Evolutionary conservation across 2,888 invertebrate genomes (phyloP), one percentile per base, ranked within the genome.

Genomic region (Amphipoea lucens): DNA sequence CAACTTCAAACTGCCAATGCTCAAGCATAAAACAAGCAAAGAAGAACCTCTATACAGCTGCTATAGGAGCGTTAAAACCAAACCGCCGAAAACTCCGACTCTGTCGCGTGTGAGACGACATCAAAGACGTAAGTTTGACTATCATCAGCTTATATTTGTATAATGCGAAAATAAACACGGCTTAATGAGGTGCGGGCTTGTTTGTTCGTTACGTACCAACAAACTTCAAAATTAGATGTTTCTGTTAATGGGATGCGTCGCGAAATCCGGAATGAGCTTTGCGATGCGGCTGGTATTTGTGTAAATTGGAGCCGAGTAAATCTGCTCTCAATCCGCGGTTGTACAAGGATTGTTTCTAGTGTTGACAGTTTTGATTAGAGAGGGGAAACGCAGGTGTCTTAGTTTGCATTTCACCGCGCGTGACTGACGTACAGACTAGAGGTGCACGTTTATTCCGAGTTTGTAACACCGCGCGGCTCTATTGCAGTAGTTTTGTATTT

Each of bases 31-130:
- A 88, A 92, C 93, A 77, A 93, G 93, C 69, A 96, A 97, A 89
- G 97, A 97, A 63, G 97, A 96, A 88, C 97, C 97, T 90, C 92
- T 97, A 65, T 95, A 97, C 62, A 77, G 76, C 81, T 97, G 96
- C 91, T 96, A 97, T 87, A 94, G 94, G 79, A 95, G 95, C 86
- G 96, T 97, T 63, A 96, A 96, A 90, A 96, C 95, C 78, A 97
- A 97, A 91, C 97, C 97, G 57, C 97, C 97, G 23, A 97, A 97
- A 92, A 97, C 97, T 66, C 97, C 97, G 73, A 95, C 96, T 74
- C 90, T 94, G 89, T 97, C 97, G 45, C 96, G 97, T 82, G 95
- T 94, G 89, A 97, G 95, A 88, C 95, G 96, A 92, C 97, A 96
- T 92, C 97, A 97, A 92, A 95, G 96, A 90, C 95, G 97, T 96